These are phyloP conservation scores for Coracopsis vasa DNA, from an alignment of 2,113 vertebrate species.

Conservation along the genomic window DNA sequence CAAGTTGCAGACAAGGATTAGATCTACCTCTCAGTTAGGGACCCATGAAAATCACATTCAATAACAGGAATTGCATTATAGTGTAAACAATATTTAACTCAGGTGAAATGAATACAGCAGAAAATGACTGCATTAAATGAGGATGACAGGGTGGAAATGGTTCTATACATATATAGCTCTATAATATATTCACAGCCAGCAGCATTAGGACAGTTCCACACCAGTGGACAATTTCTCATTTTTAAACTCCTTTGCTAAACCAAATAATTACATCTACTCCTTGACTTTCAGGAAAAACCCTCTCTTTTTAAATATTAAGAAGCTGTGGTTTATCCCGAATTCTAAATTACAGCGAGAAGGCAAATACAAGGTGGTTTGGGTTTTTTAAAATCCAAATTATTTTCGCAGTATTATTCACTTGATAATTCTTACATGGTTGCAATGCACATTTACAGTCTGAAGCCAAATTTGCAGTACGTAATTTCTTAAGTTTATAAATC, in stretches of 20 bases:
- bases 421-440: not conserved
- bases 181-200: not conserved
- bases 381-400: not conserved
- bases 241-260: not conserved
- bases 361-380: not conserved
- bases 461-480: not conserved
- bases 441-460: not conserved
- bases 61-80: not conserved
- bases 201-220: not conserved
- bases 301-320: conserved; percentile 5
- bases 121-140: conserved; percentile 36
- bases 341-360: not conserved
- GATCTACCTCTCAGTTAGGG: not conserved
- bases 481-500: not conserved
- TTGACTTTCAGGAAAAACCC: not conserved
- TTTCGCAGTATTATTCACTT: not conserved
- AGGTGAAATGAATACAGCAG: conserved; percentile 28
- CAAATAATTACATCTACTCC: not conserved
- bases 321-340: not conserved
- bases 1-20: not conserved
- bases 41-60: not conserved
- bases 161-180: not conserved
- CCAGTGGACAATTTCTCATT: not conserved
- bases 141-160: not conserved
- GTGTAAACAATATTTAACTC: conserved; percentile 32